Base-by-base conservation (phyloP, 1,140 invertebrate genomes). In the Drosophila virilis region DNA sequence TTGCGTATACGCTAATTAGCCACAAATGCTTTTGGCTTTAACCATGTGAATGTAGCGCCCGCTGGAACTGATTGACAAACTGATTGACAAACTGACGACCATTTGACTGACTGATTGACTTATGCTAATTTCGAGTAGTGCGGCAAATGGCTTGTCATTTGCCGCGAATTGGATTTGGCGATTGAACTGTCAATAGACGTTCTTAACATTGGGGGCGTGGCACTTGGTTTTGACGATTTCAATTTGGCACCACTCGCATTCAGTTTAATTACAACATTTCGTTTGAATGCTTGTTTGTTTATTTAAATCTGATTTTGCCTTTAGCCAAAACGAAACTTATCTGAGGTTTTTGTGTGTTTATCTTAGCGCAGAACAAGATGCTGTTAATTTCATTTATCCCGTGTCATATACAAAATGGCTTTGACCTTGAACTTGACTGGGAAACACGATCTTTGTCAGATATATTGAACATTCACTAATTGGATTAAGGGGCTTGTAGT, bases 71-170 rank as follows among this genome's bases (percentile, higher is more conserved):
- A 33, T 59, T 67, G 37, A 58, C 54, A 52, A 35, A 17, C 33
- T 10, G 48, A 77, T 51, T 76, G 74, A 77, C 73, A 52, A 35
- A n/a, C 8, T 58, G 55, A 58, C 37, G 15, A 6, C 35, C 32
- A 22, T 55, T 55, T 42, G 52, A 42, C 45, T 55, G 35, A 35
- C 67, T 70, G 81, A 82, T 86, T 78, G 78, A 64, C 74, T 76
- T 72, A 81, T 86, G 81, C 75, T 82, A 86, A 86, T 86, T 85
- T 77, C 45, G 33, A n/a, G 42, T 32, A 48, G 64, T 58, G 46
- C 38, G 40, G 33, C 64, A 71, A 75, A 71, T 75, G n/a, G 62
- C 42, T 62, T 74, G 64, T 69, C 74, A 74, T 77, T 62, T 51
- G 50, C 33, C 33, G 13, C 28, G 45, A 52, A 71, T 76, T 61